Percentiles rank a stretch among this genome's conserved stretches.
Conservation (phyloP, 1,140 invertebrate species). For the Pseudomyrmex flavicornis region DNA sequence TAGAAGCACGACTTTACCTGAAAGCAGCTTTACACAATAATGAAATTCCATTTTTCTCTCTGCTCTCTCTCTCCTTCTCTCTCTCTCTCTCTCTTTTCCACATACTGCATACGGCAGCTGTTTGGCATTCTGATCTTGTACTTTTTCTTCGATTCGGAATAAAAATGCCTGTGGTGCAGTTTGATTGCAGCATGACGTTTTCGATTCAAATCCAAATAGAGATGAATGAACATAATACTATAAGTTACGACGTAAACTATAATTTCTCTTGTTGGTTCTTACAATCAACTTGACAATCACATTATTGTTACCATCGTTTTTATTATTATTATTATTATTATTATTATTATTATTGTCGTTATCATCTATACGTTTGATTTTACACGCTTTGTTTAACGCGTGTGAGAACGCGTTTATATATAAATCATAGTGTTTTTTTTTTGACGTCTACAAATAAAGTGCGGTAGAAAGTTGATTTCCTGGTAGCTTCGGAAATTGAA, state of each 20-base stretch:
- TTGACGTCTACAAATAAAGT: too few relatives aligned
- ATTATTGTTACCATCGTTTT: too few relatives aligned
- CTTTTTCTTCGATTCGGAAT: constrained; percentile 34
- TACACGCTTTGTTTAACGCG: too few relatives aligned
- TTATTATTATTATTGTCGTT: too few relatives aligned
- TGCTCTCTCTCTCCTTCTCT: not conserved
- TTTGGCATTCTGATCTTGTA: constrained; percentile 53
- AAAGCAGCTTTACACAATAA: constrained; percentile 54
- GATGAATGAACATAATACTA: constrained; percentile 25
- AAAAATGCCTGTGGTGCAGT: constrained; percentile 43
- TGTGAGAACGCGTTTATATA: not conserved
- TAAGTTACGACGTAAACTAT: not conserved
- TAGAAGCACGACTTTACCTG: constrained; percentile 51
- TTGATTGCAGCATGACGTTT: constrained; percentile 36
- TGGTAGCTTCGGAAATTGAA: constrained; percentile 29
- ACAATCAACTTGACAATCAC: too few relatives aligned
- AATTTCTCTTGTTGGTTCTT: not conserved
- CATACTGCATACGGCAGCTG: constrained; percentile 46
- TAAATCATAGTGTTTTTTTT: not conserved
- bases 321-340: too few relatives aligned
- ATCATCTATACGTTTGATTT: too few relatives aligned
- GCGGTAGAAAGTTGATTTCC: constrained; percentile 12
- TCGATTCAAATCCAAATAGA: constrained; percentile 30
- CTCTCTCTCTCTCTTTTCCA: not conserved
- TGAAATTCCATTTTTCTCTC: constrained; percentile 62